These are phyloP conservation scores for Urocyon cinereoargenteus DNA, from an alignment of 2,797 vertebrate species.

Conservation along the genomic window DNA sequence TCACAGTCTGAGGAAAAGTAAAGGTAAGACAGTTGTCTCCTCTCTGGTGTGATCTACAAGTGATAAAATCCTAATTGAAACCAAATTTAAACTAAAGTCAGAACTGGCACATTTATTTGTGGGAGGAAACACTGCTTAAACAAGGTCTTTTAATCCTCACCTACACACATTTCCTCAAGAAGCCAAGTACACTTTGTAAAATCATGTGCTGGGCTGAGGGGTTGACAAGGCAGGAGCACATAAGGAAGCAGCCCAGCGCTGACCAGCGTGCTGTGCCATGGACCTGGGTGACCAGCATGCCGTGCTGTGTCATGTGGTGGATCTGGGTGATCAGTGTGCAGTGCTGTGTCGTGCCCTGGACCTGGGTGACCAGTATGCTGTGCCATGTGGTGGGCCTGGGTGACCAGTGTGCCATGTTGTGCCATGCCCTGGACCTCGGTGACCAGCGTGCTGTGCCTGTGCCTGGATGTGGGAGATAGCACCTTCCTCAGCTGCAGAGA, in stretches of 20 bases:
- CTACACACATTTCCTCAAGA: conserved; percentile 16
- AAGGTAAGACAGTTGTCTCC: conserved; percentile 39
- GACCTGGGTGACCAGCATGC: not conserved
- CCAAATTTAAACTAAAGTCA: conserved; percentile 45
- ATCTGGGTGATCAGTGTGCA: too few species aligned
- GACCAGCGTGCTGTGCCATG: not conserved
- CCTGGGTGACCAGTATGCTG: too few species aligned
- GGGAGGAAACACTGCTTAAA: not conserved
- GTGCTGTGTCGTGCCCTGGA: too few species aligned
- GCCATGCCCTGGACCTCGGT: too few species aligned
- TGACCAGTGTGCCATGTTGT: too few species aligned
- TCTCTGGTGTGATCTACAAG: not conserved
- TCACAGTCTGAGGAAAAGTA: conserved; percentile 45
- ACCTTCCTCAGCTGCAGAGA: not conserved
- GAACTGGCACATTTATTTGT: conserved; percentile 60
- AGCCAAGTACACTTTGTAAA: not conserved
- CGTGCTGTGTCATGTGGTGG: not conserved
- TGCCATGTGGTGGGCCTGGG: too few species aligned
- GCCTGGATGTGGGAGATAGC: too few species aligned
- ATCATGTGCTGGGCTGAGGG: not conserved
- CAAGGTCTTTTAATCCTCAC: conserved; percentile 40
- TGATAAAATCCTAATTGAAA: conserved; percentile 52
- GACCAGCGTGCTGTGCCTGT: not conserved
- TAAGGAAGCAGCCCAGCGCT: accelerated
- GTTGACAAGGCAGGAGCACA: not conserved